Evolutionary conservation across 2,113 vertebrate species (phyloP).

Genomic region (Gallinago media): DNA sequence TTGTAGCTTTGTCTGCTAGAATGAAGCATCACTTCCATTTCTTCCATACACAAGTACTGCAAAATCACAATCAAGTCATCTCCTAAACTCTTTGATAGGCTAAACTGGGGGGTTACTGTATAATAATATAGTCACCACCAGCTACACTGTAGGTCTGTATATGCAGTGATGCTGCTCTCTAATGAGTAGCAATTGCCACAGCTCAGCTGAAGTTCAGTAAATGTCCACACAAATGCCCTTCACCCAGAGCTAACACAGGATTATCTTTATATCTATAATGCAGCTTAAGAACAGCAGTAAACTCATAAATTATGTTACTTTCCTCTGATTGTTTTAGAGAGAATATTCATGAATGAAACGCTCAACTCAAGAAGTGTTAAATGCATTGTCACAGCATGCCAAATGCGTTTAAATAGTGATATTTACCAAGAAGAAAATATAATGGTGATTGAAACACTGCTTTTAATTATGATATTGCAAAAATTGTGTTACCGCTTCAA

Average conservation of each 20-base stretch:
- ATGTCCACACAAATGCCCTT: background rate
- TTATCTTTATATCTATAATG: background rate
- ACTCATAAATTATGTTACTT: background rate
- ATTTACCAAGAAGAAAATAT: background rate
- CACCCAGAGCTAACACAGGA: background rate
- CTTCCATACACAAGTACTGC: background rate
- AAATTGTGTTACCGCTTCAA: background rate
- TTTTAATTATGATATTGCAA: constrained; percentile 18
- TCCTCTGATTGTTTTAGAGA: background rate
- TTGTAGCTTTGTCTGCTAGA: background rate
- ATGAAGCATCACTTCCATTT: background rate
- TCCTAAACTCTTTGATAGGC: background rate
- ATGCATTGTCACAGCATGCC: background rate
- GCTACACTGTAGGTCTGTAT: background rate
- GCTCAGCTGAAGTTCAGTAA: constrained; percentile 18
- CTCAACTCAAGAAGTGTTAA: background rate
- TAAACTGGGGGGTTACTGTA: background rate
- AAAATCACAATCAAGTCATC: background rate
- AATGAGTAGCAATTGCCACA: background rate
- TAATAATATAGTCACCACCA: background rate
- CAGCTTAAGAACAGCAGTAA: background rate
- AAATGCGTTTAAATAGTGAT: background rate
- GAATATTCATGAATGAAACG: background rate
- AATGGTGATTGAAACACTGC: background rate
- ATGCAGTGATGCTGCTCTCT: background rate